phyloP scores from a whole-genome alignment of 2,888 invertebrate genomes.

The Falcaria lacertinaria region DNA sequence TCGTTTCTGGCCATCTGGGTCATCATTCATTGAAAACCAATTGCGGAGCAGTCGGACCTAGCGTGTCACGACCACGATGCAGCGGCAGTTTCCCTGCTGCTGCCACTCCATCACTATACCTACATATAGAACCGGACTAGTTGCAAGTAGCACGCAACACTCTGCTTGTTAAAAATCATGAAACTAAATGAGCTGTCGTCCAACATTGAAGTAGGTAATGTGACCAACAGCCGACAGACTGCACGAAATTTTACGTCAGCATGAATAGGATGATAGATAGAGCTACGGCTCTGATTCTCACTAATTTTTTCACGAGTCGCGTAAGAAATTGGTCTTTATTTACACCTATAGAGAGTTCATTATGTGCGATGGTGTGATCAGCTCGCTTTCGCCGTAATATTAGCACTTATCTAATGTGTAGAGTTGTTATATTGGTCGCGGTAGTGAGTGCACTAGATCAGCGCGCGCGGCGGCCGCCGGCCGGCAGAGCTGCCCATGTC shows the following conservation, averaged over 20 bases:
- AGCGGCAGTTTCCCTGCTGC: no score
- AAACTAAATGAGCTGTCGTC: not conserved
- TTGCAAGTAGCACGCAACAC: no score
- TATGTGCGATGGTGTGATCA: not conserved
- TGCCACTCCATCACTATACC: no score
- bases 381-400: not conserved
- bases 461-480: no score
- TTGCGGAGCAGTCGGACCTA: no score
- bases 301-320: not conserved
- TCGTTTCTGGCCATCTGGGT: no score
- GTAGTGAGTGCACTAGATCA: not conserved
- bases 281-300: no score
- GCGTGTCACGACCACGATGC: no score
- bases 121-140: no score
- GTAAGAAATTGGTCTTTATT: not conserved
- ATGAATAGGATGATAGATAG: no score
- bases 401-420: not conserved
- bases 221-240: not conserved
- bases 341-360: not conserved
- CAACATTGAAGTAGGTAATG: not conserved
- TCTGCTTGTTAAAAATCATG: not conserved
- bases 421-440: not conserved
- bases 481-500: no score
- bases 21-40: no score
- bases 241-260: not conserved